Base-by-base conservation (phyloP, 2,888 invertebrate genomes). In the Brachypalpus laphriformis region DNA sequence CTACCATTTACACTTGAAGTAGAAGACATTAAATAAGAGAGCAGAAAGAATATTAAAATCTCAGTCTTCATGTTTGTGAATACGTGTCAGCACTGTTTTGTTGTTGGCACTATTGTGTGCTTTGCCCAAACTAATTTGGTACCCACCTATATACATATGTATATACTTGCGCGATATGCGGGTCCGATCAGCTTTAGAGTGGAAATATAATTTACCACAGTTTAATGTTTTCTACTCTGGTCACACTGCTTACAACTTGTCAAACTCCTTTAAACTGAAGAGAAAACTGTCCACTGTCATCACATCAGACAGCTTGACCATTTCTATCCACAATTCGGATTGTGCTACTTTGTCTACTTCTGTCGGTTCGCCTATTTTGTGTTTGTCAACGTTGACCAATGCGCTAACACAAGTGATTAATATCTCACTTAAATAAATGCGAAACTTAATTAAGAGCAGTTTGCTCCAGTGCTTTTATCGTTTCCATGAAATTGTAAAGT, bases 351-450 rank as follows among this genome's bases (percentile, higher is more conserved):
- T 51, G 22, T 25, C 25, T 5, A 25, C 2, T 25, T 25, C 5
- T 25, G 25, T 51, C 25, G n/a, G 4, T 2, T 28, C 28, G 1
- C 14, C 6, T 3, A 51, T n/a, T 14, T 25, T 16, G 31, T 54
- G 31, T 11, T 16, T 56, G 54, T 28, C 63, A 63, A 47, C 63
- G 63, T 63, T 63, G 47, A n/a, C 47, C 14, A 28, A 1, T 28
- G 7, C 8, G 11, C n/a, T 40, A 22, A 11, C 25, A 25, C 5
- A 16, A 3, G 11, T 61, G 25, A 9, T 22, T 11, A 42, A 11
- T 4, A 18, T 11, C 4, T 18, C 6, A 18, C 0, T 25, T 40
- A 37, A 42, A 22, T 49, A 18, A 49, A 11, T 49, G 20, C 11
- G 11, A 22, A 40, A 2, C 6, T 20, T 16, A 0, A 22, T 8